These are phyloP conservation scores for Archilochus colubris DNA, from an alignment of 2,113 vertebrate genomes.

Conservation along the genomic window DNA sequence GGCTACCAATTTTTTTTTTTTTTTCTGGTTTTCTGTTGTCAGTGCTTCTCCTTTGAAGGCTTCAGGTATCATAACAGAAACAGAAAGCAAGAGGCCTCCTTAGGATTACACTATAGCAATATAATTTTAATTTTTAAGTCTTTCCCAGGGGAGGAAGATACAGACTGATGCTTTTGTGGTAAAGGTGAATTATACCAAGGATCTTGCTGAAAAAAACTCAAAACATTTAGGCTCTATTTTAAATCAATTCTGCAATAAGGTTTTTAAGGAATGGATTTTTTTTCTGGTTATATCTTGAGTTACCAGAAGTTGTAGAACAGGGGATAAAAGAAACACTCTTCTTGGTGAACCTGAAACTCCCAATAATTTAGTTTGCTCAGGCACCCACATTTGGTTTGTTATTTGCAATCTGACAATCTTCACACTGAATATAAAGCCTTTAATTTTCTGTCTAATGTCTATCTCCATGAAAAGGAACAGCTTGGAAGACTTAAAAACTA, in stretches of 20 bases:
- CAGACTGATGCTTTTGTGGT: neutral
- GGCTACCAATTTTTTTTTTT: neutral
- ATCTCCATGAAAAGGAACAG: neutral
- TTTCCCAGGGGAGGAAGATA: neutral
- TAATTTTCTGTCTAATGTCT: slow-evolving; percentile 1
- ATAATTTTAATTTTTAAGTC: neutral
- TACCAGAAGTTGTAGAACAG: neutral
- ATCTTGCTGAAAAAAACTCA: neutral
- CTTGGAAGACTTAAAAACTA: neutral
- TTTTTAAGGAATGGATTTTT: neutral
- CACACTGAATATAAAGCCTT: neutral
- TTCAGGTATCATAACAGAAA: neutral
- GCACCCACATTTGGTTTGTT: neutral
- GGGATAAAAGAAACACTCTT: neutral
- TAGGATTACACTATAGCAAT: neutral
- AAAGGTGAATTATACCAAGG: neutral
- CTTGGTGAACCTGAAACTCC: neutral
- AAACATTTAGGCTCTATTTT: neutral
- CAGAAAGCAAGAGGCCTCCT: neutral
- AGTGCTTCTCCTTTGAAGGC: neutral
- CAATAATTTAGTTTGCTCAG: slow-evolving; percentile 3
- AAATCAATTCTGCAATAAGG: neutral
- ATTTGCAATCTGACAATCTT: neutral
- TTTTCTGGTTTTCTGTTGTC: neutral
- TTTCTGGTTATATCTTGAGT: neutral